phyloP scores from a whole-genome alignment of 35 echinoderm and acorn worm species.

The Patiria miniata region DNA sequence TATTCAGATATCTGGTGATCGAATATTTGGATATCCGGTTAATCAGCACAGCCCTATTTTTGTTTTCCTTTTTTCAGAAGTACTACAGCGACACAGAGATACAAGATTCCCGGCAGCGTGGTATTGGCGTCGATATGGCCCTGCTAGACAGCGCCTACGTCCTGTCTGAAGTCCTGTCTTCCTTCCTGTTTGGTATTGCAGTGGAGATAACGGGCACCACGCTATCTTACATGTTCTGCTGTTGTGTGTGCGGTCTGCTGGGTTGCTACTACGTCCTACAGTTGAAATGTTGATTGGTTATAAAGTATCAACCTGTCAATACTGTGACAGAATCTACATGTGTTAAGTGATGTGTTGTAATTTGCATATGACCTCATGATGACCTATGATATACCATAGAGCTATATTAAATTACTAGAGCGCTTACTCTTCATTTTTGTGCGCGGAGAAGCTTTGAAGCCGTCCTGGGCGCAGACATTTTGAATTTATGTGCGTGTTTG shows the following conservation, averaged over 20 bases:
- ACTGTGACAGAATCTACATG: too few relatives aligned
- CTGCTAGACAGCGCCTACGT: slow-evolving; percentile 90
- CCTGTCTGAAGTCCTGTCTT: slow-evolving; percentile 85
- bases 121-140: slow-evolving; percentile 87
- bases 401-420: too few relatives aligned
- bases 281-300: slow-evolving; percentile 24
- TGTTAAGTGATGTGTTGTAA: too few relatives aligned
- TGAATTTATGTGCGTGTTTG: too few relatives aligned
- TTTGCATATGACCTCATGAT: too few relatives aligned
- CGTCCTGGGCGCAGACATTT: too few relatives aligned
- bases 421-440: too few relatives aligned
- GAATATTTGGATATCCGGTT: too few relatives aligned
- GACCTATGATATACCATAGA: too few relatives aligned
- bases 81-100: slow-evolving; percentile 64
- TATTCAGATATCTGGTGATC: too few relatives aligned
- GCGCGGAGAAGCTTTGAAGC: too few relatives aligned
- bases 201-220: slow-evolving; percentile 79
- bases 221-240: slow-evolving; percentile 74
- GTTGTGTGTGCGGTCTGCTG: slow-evolving; percentile 51
- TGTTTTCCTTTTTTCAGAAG: slow-evolving; percentile 46
- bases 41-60: not conserved
- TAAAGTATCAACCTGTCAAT: not conserved
- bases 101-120: slow-evolving; percentile 50
- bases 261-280: slow-evolving; percentile 54
- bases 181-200: slow-evolving; percentile 82